Conservation (phyloP, 2,797 vertebrate species). For the Tangara arthus region DNA sequence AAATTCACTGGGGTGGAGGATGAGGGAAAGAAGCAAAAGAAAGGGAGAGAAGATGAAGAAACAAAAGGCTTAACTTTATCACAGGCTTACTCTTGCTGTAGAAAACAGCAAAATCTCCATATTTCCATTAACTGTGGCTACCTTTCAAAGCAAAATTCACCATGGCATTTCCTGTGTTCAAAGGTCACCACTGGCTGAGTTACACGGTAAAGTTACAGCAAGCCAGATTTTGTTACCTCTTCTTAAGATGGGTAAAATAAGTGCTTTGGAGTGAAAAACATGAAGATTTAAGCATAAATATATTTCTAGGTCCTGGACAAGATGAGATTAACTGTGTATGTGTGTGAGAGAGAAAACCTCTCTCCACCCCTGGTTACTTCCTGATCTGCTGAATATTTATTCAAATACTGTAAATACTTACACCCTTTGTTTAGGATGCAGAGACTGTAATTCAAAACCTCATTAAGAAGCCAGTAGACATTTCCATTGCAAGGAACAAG, state of each 20-base stretch:
- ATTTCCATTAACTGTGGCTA: not conserved
- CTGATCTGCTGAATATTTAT: not conserved
- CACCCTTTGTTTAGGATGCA: not conserved
- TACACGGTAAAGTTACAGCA: not conserved
- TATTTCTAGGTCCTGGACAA: not conserved
- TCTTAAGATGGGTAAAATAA: not conserved
- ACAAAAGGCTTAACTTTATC: not conserved
- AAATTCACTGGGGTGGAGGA: accelerated
- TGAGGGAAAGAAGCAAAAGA: not conserved
- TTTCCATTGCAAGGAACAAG: not conserved
- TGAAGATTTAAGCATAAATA: not conserved
- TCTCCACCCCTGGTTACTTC: not conserved
- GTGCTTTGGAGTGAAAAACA: not conserved
- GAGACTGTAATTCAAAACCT: not conserved
- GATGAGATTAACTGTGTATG: not conserved
- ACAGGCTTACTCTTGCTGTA: not conserved
- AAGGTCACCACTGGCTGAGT: not conserved
- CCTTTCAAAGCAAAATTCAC: not conserved
- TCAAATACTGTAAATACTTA: not conserved
- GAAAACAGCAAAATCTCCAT: not conserved
- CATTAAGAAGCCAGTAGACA: not conserved
- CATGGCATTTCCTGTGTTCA: not conserved
- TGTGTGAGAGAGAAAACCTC: not conserved
- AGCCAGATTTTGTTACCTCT: not conserved
- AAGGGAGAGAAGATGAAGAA: not conserved